These are phyloP conservation scores for Hymenochirus boettgeri DNA, from an alignment of 2,113 vertebrate species.

Conservation along the genomic window DNA sequence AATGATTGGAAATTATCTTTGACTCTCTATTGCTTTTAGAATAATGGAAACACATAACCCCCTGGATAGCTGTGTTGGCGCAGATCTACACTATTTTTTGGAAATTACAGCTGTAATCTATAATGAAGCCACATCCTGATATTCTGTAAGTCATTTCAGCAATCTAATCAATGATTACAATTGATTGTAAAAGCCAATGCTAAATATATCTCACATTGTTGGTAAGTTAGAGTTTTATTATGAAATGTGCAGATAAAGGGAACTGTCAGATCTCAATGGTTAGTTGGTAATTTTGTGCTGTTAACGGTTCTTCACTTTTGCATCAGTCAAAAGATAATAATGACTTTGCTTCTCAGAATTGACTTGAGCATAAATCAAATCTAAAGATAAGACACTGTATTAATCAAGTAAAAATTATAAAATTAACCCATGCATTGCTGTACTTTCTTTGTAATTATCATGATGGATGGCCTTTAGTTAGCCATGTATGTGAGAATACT, in stretches of 20 bases:
- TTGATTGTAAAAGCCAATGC: neutral
- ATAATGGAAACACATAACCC: too few species aligned
- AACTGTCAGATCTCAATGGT: neutral
- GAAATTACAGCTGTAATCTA: too few species aligned
- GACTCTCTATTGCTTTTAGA: too few species aligned
- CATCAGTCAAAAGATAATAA: constrained; percentile 27
- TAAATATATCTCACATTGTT: constrained; percentile 5
- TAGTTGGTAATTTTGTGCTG: constrained; percentile 1
- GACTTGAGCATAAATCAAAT: constrained; percentile 35
- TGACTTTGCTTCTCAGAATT: constrained; percentile 19
- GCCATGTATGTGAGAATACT: neutral
- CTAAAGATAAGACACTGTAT: constrained; percentile 29
- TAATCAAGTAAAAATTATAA: constrained; percentile 27
- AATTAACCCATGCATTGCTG: constrained; percentile 1
- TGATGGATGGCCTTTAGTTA: neutral
- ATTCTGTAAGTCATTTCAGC: too few species aligned
- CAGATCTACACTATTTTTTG: too few species aligned
- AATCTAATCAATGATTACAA: too few species aligned
- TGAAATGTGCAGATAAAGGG: neutral
- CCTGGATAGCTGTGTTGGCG: too few species aligned
- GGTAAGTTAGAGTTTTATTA: too few species aligned
- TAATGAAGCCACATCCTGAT: too few species aligned
- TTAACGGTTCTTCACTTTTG: constrained; percentile 7
- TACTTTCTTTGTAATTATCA: constrained; percentile 4
- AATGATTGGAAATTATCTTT: too few species aligned